Evolutionary conservation across 2,888 invertebrate genomes (phyloP), one percentile per base, ranked within the genome.

Genomic region (Drosophila macrospina): DNA sequence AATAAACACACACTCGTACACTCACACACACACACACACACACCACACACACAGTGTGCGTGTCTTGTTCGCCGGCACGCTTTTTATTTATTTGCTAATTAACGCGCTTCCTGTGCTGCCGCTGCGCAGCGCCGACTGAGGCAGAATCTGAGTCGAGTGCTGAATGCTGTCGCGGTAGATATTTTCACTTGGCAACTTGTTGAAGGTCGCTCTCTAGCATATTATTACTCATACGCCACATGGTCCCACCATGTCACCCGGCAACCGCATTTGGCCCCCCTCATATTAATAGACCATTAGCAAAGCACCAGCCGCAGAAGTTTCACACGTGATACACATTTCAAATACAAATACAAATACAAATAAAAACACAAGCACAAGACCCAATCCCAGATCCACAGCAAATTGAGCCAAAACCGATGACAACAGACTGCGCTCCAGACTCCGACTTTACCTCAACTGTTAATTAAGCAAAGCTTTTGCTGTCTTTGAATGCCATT

Each of bases 41-140:
- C 30, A 48, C 16, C 55, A 73, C 60, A 34, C 60, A 66, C 44
- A 44, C 37, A 34, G 45, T 52, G 75, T 69, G 83, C 78, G 84
- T 81, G 69, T 68, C 71, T 63, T 62, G 62, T 56, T 77, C 69
- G 60, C 66, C 36, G 86, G 68, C 68, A 74, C 68, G 72, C 61
- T 73, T 82, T 83, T 80, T 86, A 81, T 85, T 78, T 83, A 87
- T 87, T 81, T 85, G 82, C 83, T 87, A 83, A 83, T 83, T 87
- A 83, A 81, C 85, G 82, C 79, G 76, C 62, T 78, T 85, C 71
- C 83, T 81, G 69, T 67, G 70, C 60, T 50, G 57, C 42, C 55
- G 32, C 39, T 15, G 36, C 24, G 34, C n/a, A 5, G 26, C 28
- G 5, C 24, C 16, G 6, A 28, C 24, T 15, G 48, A 41, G 36